These are phyloP conservation scores for Parazoanthus darwini DNA, from an alignment of 92 coral and sea anemone species.

Conservation along the genomic window DNA sequence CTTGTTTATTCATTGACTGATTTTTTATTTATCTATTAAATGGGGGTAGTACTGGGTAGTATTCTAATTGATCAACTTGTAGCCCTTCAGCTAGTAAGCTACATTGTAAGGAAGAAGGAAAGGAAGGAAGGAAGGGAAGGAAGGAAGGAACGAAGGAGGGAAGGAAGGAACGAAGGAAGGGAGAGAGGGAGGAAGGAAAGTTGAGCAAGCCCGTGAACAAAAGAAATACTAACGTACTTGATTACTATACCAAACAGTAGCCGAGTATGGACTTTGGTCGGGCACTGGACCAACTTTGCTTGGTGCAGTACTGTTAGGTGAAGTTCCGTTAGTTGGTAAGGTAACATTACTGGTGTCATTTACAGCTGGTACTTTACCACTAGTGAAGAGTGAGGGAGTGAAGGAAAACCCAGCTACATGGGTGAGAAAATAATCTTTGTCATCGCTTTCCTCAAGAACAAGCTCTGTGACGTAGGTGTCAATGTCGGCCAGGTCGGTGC, in stretches of 20 bases:
- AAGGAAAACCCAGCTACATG: constrained; percentile 85
- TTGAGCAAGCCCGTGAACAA: not conserved
- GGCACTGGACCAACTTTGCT: not conserved
- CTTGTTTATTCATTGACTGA: too few relatives aligned
- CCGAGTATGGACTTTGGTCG: constrained; percentile 12
- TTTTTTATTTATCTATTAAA: too few relatives aligned
- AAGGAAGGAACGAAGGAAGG: too few relatives aligned
- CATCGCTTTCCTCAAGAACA: constrained; percentile 74
- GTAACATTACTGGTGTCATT: constrained; percentile 18
- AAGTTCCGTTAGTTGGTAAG: not conserved
- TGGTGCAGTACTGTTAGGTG: constrained; percentile 25
- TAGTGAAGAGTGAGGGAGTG: constrained; percentile 18
- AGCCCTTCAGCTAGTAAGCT: too few relatives aligned
- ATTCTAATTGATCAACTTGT: too few relatives aligned
- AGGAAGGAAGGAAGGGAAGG: too few relatives aligned
- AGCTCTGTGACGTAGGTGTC: constrained; percentile 74
- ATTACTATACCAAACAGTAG: constrained; percentile 39
- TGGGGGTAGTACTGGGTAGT: too few relatives aligned
- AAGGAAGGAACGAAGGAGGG: too few relatives aligned
- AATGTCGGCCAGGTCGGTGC: constrained; percentile 59
- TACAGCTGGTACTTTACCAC: not conserved
- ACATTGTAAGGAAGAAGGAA: too few relatives aligned
- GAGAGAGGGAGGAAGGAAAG: too few relatives aligned
- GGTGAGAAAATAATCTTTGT: constrained; percentile 73
- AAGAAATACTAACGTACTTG: not conserved